phyloP scores from a whole-genome alignment of 2,888 invertebrate genomes.

The Ashinkailepas kermadecensis region DNA sequence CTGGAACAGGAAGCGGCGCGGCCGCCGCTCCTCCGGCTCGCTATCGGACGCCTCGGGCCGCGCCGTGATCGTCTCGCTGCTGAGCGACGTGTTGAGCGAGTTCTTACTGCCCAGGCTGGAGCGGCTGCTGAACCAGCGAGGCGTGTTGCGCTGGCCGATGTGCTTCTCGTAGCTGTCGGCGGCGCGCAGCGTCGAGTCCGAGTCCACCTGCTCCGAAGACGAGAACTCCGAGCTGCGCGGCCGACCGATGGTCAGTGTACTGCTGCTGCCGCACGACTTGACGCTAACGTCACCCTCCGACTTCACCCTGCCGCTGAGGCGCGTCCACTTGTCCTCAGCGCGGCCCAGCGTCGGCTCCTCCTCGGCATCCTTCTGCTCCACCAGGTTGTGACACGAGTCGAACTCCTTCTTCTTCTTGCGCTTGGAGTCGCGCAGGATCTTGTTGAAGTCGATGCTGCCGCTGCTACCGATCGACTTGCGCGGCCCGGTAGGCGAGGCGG shows the following conservation, averaged over 20 bases:
- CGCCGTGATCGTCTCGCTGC: constrained; percentile 33
- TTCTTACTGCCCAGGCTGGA: constrained; percentile 24
- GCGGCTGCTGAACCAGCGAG: constrained; percentile 24
- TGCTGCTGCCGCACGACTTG: constrained; percentile 27
- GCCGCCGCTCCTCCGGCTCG: not conserved
- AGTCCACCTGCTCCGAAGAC: constrained; percentile 34
- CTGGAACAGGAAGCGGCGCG: constrained; percentile 11
- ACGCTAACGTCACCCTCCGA: constrained; percentile 32
- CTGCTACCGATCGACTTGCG: constrained; percentile 10
- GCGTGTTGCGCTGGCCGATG: constrained; percentile 27
- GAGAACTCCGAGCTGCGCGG: constrained; percentile 31
- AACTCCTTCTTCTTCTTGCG: constrained; percentile 23
- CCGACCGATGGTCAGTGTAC: constrained; percentile 6
- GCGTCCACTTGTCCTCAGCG: constrained; percentile 8
- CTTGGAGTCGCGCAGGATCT: constrained; percentile 16
- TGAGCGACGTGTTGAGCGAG: constrained; percentile 10
- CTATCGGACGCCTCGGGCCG: constrained; percentile 35
- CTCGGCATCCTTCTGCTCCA: constrained; percentile 29
- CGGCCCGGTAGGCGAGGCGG: not conserved
- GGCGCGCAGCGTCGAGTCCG: constrained; percentile 34
- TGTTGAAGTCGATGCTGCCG: constrained; percentile 12
- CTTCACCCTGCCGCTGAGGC: not conserved
- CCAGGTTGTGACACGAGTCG: constrained; percentile 28
- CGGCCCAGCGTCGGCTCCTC: constrained; percentile 3
- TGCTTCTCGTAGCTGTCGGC: constrained; percentile 34